Evolutionary conservation across 2,113 vertebrate species (phyloP).

Genomic region (Tupaia tana): DNA sequence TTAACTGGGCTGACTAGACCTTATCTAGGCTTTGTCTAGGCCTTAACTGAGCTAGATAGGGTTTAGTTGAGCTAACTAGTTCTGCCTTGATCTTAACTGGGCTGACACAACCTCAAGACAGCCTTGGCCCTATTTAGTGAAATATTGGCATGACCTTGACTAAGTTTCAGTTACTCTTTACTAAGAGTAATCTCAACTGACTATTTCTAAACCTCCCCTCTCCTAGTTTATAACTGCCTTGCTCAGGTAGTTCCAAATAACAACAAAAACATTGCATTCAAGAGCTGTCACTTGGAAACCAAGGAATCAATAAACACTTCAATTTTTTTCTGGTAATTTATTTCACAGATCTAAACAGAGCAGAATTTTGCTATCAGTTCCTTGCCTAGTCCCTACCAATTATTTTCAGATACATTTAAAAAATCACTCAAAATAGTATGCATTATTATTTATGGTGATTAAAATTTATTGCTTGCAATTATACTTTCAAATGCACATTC

Average conservation of each 20-base stretch:
- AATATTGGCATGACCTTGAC: neutral
- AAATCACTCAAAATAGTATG: neutral
- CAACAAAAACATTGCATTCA: neutral
- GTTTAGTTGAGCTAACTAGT: neutral
- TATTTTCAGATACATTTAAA: neutral
- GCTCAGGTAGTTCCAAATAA: neutral
- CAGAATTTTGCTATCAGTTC: neutral
- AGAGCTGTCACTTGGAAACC: neutral
- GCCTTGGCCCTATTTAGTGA: neutral
- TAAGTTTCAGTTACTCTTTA: constrained; percentile 12
- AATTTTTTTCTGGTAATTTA: neutral
- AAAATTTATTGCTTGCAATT: neutral
- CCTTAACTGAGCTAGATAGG: neutral
- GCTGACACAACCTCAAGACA: neutral
- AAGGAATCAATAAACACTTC: neutral
- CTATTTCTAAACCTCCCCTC: neutral
- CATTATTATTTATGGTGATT: neutral
- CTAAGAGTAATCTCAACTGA: neutral
- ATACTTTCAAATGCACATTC: neutral
- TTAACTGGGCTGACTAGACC: neutral
- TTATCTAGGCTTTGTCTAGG: neutral
- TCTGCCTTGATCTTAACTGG: neutral
- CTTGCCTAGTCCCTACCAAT: neutral
- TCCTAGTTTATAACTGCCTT: neutral
- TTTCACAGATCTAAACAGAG: constrained; percentile 4